Percentiles rank a stretch among this genome's conserved stretches.
Evolutionary conservation across 2,113 vertebrate species (phyloP).

Genomic region (Sorex fumeus): DNA sequence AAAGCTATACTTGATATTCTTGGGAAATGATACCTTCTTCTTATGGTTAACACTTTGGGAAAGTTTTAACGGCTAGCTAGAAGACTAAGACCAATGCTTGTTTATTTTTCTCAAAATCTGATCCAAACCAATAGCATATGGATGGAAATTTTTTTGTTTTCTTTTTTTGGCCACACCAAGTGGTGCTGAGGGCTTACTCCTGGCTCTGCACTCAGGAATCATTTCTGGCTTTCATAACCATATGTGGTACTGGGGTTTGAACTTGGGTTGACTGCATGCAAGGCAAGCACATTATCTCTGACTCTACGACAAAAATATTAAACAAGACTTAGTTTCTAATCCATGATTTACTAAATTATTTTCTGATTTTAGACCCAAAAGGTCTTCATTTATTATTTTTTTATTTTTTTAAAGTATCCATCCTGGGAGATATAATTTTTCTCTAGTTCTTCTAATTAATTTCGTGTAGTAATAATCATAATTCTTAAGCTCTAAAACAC

Average conservation of each 20-base stretch:
- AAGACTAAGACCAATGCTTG: background rate
- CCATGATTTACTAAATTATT: background rate
- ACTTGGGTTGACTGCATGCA: no score
- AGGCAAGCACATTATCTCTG: background rate
- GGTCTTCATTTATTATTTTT: background rate
- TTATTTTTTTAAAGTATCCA: background rate
- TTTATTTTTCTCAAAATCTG: background rate
- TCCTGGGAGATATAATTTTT: background rate
- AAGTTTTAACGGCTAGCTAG: background rate
- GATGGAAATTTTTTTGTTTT: no score
- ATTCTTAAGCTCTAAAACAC: background rate
- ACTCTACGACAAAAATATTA: background rate
- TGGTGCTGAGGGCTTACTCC: no score
- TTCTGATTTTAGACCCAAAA: background rate
- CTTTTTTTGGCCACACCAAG: no score
- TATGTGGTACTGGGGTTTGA: no score
- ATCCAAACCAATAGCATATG: background rate
- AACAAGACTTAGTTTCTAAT: background rate
- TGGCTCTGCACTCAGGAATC: no score
- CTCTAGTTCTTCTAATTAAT: background rate
- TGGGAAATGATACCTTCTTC: background rate
- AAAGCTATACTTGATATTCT: background rate
- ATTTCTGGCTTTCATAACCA: no score
- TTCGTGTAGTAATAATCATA: background rate
- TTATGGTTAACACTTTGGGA: background rate